Evolutionary conservation across 2,888 invertebrate species (phyloP), one percentile per base, ranked within the genome.

Genomic region (Nipponacmea schrenckii): DNA sequence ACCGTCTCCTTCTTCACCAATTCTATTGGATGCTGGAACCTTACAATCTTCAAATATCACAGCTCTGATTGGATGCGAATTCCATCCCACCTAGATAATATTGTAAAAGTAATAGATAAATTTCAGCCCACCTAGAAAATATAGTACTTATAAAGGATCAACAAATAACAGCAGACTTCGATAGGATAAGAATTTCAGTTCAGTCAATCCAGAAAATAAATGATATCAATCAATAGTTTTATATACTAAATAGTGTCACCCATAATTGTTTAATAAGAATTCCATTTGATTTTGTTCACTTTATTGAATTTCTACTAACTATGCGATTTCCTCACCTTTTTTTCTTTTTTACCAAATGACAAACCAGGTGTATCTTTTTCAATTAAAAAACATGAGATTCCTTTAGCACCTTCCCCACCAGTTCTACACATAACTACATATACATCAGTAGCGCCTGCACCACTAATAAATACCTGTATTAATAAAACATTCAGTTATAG

Each of bases 341-440:
- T 89, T 80, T 92, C 92, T 78, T 91, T 91, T 76, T 91, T 91
- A 1, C 91, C 92, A 83, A 91, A 90, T 70, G 85, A 87, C 45
- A 92, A 86, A 44, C 92, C 91, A 65, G 90, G 89, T 15, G 89
- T 89, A 62, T 89, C 91, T 77, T 91, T 90, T 78, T 91, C 91
- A 20, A 92, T 89, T 69, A 91, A 79, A 26, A 92, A 72, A 82
- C 91, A 91, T 44, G 91, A 90, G 72, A 92, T 91, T 68, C 92
- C 92, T 82, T 91, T 91, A 12, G 92, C 88, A 10, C 91, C 91
- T 17, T 74, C 68, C 10, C 85, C 90, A 26, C 90, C 90, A n/a
- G 91, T 91, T 20, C 92, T 85, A 80, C 90, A 89, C 92, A 92
- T 92, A 20, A 92, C 90, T 15, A 91, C 81, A 82, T 92, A 92